phyloP scores from a whole-genome alignment of 1,140 invertebrate species.

The Heliconius congener region DNA sequence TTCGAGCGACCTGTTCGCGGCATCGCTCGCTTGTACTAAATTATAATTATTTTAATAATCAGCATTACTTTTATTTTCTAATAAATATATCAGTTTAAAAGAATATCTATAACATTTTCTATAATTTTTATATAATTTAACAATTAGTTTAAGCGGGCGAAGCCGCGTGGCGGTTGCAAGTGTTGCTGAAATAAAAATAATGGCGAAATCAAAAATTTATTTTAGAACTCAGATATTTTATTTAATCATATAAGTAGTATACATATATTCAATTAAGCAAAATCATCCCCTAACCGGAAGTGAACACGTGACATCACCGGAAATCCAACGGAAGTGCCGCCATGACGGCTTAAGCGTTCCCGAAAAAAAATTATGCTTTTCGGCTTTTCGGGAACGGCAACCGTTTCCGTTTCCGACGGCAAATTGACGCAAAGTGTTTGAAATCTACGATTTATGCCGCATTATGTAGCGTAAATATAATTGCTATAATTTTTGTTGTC shows the following conservation, averaged over 20 bases:
- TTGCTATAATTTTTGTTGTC: background rate
- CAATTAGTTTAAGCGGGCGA: too few species aligned
- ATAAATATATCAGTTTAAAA: too few species aligned
- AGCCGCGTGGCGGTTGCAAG: too few species aligned
- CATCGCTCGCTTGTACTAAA: too few species aligned
- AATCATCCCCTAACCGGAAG: conserved; percentile 32
- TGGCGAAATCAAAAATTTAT: too few species aligned
- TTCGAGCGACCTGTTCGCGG: too few species aligned
- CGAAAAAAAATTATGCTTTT: conserved; percentile 41
- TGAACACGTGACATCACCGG: conserved; percentile 42
- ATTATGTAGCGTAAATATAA: conserved; percentile 8
- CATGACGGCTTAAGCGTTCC: conserved; percentile 43
- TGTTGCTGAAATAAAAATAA: too few species aligned
- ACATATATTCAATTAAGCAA: conserved; percentile 33
- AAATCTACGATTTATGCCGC: conserved; percentile 33
- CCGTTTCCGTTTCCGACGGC: conserved; percentile 36
- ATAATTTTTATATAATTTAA: too few species aligned
- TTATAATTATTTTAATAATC: too few species aligned
- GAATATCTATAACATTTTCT: too few species aligned
- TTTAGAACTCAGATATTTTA: too few species aligned
- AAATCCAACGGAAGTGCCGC: conserved; percentile 39
- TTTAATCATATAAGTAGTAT: background rate
- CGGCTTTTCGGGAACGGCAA: conserved; percentile 36
- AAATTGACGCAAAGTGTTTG: conserved; percentile 39
- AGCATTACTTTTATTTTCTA: too few species aligned